Evolutionary conservation across 2,888 invertebrate species (phyloP), one percentile per base, ranked within the genome.

Genomic region (Drepana falcataria): DNA sequence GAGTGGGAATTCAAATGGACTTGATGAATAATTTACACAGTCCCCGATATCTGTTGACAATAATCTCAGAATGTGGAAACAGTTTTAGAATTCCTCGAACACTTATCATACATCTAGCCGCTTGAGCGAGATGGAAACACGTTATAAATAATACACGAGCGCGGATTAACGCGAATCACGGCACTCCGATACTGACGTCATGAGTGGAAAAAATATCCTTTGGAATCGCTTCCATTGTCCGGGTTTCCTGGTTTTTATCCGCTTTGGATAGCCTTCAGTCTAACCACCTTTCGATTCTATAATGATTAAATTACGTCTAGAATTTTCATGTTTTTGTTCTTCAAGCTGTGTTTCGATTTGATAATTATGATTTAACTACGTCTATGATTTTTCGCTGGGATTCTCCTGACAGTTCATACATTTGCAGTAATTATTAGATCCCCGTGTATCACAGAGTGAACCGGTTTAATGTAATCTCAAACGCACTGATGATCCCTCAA

Each of bases 201-300:
- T 53, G 51, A 55, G 41, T 47, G 49, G 49, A 55, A 48, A 51
- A 40, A 51, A 53, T 51, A 49, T 48, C 51, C 55, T 51, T 48
- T 49, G 47, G 48, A 41, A 21, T 21, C 1, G 21, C 21, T 21
- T 21, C 49, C 37, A 49, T 51, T 51, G 51, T 51, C 40, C 33
- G n/a, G 51, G 35, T 51, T 51, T 51, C 51, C 51, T 51, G 51
- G 51, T 51, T 4, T 51, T 51, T 37, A 49, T 51, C 40, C 40
- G 51, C 34, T 51, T 51, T 51, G 34, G 34, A 3, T 41, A 7
- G 40, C 51, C 40, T 51, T 51, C 40, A 6, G n/a, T 33, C 2
- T 7, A 21, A 9, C 3, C 33, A 7, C 33, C 33, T 40, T 49
- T 49, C 37, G 33, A 49, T 49, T 40, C 6, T 40, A 44, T 7